Evolutionary conservation across 2,888 invertebrate species (phyloP), one percentile per base, ranked within the genome.

Genomic region (Anoncus sp.): DNA sequence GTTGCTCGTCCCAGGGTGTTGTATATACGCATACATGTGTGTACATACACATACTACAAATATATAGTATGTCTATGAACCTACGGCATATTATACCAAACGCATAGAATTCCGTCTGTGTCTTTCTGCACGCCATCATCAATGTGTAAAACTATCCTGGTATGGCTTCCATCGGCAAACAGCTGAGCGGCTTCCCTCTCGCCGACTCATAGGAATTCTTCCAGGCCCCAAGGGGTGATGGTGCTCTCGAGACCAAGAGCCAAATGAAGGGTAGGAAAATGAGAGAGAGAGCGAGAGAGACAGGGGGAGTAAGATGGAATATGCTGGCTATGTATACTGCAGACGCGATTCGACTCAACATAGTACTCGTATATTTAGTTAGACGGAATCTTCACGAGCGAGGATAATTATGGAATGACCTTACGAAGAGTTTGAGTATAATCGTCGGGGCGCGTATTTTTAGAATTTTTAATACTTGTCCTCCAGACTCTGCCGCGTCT

Each of bases 111-210:
- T 55, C 65, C 72, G 57, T 75, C 74, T 75, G 72, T 55, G 65
- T 67, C 77, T 43, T 73, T 73, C 70, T 67, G 69, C 69, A 70
- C 62, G 59, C 59, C 79, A 67, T 63, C 47, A 65, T 71, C 73
- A 77, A 70, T 70, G 70, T 71, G 81, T 82, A 79, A 80, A 78
- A 82, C 72, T 75, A 76, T 80, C 73, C 81, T 72, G n/a, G 79
- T 85, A 88, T 63, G 88, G 88, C 87, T 88, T 88, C 88, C 87
- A 87, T 86, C 75, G 84, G 84, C 85, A 87, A 88, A 88, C 88
- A 88, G 86, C 87, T 86, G 87, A 88, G 79, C 79, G 87, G 88
- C 87, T 88, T 87, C 87, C 78, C 84, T 79, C 77, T 75, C 75
- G 79, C 70, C 78, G 80, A 62, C 76, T 81, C 77, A 66, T 62